Base-by-base conservation (phyloP, 1,140 invertebrate genomes). In the Pseudomyrmex dendroicus region DNA sequence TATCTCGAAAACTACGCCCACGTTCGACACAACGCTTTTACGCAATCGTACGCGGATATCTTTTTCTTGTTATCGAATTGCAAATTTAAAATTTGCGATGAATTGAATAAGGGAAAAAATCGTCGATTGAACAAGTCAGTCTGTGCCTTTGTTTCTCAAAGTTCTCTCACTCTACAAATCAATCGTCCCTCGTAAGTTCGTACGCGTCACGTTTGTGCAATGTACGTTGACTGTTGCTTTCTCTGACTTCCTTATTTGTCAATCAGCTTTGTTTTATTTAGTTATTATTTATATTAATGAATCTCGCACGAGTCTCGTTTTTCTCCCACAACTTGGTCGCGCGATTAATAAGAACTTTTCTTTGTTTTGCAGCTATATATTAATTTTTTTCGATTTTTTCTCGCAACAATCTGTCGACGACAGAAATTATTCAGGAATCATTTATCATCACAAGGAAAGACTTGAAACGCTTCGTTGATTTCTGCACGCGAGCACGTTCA, bases 61-160 rank as follows among this genome's bases (percentile, higher is more conserved):
- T 50, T 44, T 73, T 59, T 44, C 46, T 5, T 25, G 35, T 73
- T 44, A 46, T 59, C 7, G 15, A 44, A 54, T 54, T 54, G 22
- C 35, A 5, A 73, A 73, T 74, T 50, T 50, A 50, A 25, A 73
- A 63, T 74, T 2, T 52, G 46, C 20, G 59, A 12, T 35, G 35
- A 35, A 76, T 64, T 64, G 72, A 61, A 73, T 61, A 61, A 1
- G 13, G 20, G 56, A 48, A 15, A n/a, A 44, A 73, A 22, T 20
- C 12, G 54, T 72, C 35, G 22, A n/a, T 3, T 8, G 13, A 56
- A 15, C 35, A 22, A 72, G 22, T 72, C 52, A 72, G 1, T 67
- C 17, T 50, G 48, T 35, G 5, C 25, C 56, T 73, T 54, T 64
- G 20, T 68, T 35, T 76, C 48, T 35, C 20, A 35, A 64, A 62